Evolutionary conservation across 2,113 vertebrate species (phyloP).

Genomic region (Dipodomys stephensi): DNA sequence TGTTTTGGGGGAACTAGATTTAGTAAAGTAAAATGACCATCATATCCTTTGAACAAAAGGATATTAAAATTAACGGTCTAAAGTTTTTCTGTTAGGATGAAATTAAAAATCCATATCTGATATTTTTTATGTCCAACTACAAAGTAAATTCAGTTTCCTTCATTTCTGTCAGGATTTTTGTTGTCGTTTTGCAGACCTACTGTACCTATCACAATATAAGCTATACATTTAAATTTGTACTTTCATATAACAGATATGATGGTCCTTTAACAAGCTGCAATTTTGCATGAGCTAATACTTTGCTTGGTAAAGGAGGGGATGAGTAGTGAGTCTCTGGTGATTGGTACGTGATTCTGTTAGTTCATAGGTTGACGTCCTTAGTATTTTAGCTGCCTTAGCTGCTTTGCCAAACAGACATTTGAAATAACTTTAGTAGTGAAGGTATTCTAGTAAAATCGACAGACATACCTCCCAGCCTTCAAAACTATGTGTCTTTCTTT

Average conservation of each 20-base stretch:
- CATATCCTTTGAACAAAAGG: slow-evolving; percentile 63
- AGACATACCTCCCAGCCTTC: slow-evolving; percentile 80
- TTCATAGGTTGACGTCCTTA: slow-evolving; percentile 11
- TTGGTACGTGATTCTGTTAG: slow-evolving; percentile 63
- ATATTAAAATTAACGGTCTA: slow-evolving; percentile 12
- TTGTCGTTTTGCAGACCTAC: background rate
- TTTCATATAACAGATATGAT: slow-evolving; percentile 45
- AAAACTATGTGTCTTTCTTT: slow-evolving; percentile 83
- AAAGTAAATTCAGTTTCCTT: background rate
- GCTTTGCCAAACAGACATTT: slow-evolving; percentile 82
- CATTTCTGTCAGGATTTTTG: background rate
- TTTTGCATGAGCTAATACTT: slow-evolving; percentile 75
- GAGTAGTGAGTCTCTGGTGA: slow-evolving; percentile 49
- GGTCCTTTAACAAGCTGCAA: slow-evolving; percentile 70
- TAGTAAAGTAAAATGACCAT: slow-evolving; percentile 69
- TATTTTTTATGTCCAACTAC: slow-evolving; percentile 1
- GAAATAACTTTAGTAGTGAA: slow-evolving; percentile 84
- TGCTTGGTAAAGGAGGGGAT: slow-evolving; percentile 50
- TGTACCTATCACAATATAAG: background rate
- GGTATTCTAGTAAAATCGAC: slow-evolving; percentile 75
- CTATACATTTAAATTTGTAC: background rate
- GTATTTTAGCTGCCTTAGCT: slow-evolving; percentile 19
- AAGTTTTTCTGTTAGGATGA: slow-evolving; percentile 3
- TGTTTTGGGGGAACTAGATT: slow-evolving; percentile 49
- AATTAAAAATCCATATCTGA: background rate